These are phyloP conservation scores for Cladorhizidae sp. DNA, from an alignment of 37 sponge, comb jelly and placozoan genomes.

Conservation along the genomic window DNA sequence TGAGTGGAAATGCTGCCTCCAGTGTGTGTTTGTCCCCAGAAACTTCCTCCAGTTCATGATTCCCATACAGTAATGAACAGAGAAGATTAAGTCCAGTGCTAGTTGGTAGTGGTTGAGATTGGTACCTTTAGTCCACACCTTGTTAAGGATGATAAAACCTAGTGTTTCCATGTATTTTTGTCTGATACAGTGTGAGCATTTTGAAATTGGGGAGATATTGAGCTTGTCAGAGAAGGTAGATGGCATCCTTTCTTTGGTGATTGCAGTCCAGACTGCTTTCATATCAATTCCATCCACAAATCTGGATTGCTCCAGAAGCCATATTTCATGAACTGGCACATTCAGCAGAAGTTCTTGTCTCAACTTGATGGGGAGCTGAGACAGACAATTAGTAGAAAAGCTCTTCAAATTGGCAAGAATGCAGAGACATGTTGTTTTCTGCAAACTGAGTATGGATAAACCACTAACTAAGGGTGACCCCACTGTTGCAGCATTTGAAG, in stretches of 20 bases:
- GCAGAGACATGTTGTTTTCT: constrained; percentile 9
- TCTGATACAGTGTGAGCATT: not conserved
- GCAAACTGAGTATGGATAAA: not conserved
- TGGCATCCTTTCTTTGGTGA: not conserved
- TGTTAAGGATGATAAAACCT: constrained; percentile 9
- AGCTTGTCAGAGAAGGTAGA: not conserved
- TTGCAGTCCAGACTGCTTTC: constrained; percentile 17
- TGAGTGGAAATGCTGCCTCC: constrained; percentile 3
- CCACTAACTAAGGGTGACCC: not conserved
- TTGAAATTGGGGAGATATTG: constrained; percentile 11
- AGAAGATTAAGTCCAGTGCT: constrained; percentile 7
- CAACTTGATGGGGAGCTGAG: not conserved
- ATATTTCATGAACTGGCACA: constrained; percentile 9
- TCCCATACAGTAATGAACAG: constrained; percentile 7
- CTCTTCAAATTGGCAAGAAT: constrained; percentile 2
- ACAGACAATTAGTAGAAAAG: not conserved
- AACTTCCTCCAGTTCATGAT: constrained; percentile 12
- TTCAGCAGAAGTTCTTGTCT: not conserved
- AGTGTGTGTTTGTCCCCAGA: not conserved
- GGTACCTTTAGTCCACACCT: not conserved
- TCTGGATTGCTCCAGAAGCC: constrained; percentile 8
- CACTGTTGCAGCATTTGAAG: not conserved
- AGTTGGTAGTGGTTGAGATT: constrained; percentile 2
- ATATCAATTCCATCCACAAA: constrained; percentile 20
- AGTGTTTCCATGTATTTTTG: constrained; percentile 15